Base-by-base conservation (phyloP, 2,888 invertebrate genomes). In the Ochropacha duplaris region DNA sequence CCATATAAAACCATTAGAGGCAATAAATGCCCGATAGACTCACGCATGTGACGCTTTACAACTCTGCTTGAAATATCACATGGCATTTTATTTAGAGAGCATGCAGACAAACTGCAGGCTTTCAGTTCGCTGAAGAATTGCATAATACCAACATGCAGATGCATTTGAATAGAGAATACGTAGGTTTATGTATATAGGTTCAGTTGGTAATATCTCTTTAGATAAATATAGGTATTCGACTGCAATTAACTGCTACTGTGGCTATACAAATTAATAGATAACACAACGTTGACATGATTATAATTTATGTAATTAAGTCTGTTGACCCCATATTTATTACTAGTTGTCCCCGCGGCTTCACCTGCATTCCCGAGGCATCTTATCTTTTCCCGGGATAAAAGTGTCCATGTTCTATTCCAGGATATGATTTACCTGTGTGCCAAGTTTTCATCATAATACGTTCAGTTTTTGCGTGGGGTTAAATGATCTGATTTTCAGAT, bases 1-100 rank as follows among this genome's bases (percentile, higher is more conserved):
- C 74, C 66, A 76, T 84, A 84, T 83, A 86, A 84, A 83, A 81
- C 76, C 75, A 86, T 86, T 85, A 86, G 76, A 72, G 68, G 81
- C 77, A 79, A 84, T 87, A 86, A 86, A 85, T 77, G 83, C 69
- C 78, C 64, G 71, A 73, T 77, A 69, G 66, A 69, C 66, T 79
- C 76, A 79, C 74, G 75, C 76, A 73, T 74, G 72, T 76, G 79
- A 79, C 76, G 74, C 69, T 85, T 82, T 78, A 81, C 72, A 79
- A 72, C 67, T 70, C 71, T 72, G 71, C 70, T 75, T 79, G 74
- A 81, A 69, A 77, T 83, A 82, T 75, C 66, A n/a, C 44, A 44
- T 19, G 44, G 19, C 72, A 60, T 55, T 56, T 51, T 60, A 61
- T 58, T 62, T 61, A 60, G 61, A 61, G 57, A 57, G 54, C 19